Percentiles rank a stretch among this genome's conserved stretches.
phyloP scores from a whole-genome alignment of 1,140 invertebrate genomes.

The Hypsibius dujardini region DNA sequence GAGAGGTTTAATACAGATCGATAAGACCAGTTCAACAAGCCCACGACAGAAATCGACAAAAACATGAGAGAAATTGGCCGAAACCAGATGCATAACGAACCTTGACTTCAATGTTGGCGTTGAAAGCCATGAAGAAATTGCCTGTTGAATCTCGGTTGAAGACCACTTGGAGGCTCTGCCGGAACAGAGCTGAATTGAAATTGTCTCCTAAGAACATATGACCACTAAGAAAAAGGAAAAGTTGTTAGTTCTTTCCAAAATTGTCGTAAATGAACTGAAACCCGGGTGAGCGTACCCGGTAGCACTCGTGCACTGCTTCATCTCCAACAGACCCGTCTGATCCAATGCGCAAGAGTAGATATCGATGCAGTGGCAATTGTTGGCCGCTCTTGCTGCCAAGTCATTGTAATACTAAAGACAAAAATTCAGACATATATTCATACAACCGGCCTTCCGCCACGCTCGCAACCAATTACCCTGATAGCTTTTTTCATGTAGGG shows the following conservation, averaged over 20 bases:
- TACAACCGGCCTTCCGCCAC: too few relatives aligned
- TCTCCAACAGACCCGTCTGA: constrained; percentile 94
- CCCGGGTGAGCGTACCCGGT: constrained; percentile 54
- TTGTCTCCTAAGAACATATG: constrained; percentile 99
- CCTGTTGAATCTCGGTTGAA: constrained; percentile 79
- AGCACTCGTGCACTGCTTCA: constrained; percentile 90
- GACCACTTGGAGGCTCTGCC: constrained; percentile 93
- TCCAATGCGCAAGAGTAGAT: constrained; percentile 96
- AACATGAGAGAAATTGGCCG: background rate
- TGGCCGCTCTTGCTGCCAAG: constrained; percentile 67
- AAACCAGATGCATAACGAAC: constrained; percentile 25
- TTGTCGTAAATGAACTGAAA: too few relatives aligned
- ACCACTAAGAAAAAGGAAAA: constrained; percentile 42
- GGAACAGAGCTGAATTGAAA: constrained; percentile 94
- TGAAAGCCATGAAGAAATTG: constrained; percentile 97
- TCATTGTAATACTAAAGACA: constrained; percentile 60
- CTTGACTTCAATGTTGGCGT: constrained; percentile 87
- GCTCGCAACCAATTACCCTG: too few relatives aligned
- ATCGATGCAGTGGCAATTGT: constrained; percentile 90
- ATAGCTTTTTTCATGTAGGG: constrained; percentile 98
- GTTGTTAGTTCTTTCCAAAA: too few relatives aligned
- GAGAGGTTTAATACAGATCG: too few relatives aligned
- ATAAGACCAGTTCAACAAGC: constrained; percentile 21
- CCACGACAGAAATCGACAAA: background rate
- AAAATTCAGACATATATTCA: constrained; percentile 13